A percentile compares a stretch with the other conserved stretches of the same genome.
These are phyloP conservation scores for Diadema setosum DNA, from an alignment of 35 echinoderm and acorn worm genomes.

Conservation along the genomic window DNA sequence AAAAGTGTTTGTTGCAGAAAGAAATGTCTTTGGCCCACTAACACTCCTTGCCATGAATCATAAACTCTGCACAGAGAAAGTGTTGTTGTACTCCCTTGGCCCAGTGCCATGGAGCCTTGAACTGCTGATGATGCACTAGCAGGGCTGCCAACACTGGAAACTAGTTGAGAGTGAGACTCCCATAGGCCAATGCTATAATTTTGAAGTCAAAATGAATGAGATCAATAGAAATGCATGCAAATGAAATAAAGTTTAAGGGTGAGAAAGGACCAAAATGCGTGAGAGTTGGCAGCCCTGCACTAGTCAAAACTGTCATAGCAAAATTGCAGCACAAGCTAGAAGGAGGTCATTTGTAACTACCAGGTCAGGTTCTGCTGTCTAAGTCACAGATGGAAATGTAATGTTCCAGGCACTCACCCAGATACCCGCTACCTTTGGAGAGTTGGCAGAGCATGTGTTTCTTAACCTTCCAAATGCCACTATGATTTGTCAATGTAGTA, in stretches of 20 bases:
- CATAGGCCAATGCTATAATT: too few species aligned
- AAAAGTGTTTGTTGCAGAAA: not conserved
- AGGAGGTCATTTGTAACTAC: not conserved
- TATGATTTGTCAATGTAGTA: too few species aligned
- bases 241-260: too few species aligned
- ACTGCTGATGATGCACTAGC: too few species aligned
- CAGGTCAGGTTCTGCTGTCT: not conserved
- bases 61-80: not conserved
- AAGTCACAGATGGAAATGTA: not conserved
- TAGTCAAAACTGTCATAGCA: not conserved
- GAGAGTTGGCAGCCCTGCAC: too few species aligned
- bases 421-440: not conserved
- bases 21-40: constrained; percentile 10
- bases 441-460: not conserved
- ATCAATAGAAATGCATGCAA: too few species aligned
- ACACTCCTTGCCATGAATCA: not conserved
- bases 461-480: not conserved
- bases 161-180: too few species aligned
- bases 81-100: not conserved
- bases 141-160: too few species aligned
- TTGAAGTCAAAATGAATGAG: too few species aligned
- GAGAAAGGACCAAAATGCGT: too few species aligned
- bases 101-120: constrained; percentile 6
- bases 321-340: not conserved
- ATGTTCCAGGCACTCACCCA: not conserved